phyloP scores from a whole-genome alignment of 2,113 vertebrate species.

The Protobothrops flavoviridis region DNA sequence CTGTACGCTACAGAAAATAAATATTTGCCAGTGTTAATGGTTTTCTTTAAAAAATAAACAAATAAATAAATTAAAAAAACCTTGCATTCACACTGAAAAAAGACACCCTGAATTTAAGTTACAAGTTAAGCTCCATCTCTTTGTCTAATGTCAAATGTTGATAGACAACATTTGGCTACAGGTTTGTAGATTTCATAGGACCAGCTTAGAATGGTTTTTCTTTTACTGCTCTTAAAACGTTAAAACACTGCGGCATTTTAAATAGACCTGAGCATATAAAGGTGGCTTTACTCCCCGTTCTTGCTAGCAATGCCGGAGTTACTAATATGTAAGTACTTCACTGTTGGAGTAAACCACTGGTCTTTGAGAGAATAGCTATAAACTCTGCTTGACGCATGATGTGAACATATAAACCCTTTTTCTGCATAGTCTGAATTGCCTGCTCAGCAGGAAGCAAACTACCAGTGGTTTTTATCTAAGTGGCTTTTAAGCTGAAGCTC shows the following conservation, averaged over 20 bases:
- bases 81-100: not conserved
- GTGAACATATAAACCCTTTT: not conserved
- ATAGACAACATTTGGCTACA: not conserved
- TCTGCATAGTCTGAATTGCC: not conserved
- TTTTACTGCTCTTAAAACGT: not conserved
- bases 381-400: not conserved
- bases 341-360: not conserved
- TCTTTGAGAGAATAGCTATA: constrained; percentile 6
- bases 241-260: not conserved
- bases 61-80: not conserved
- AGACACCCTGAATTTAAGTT: not conserved
- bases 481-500: not conserved
- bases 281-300: not conserved
- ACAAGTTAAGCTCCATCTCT: not conserved
- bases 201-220: not conserved
- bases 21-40: not conserved
- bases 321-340: not conserved
- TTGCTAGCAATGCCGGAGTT: not conserved
- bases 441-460: not conserved
- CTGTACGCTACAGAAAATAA: not conserved
- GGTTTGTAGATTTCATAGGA: not conserved
- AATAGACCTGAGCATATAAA: not conserved
- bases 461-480: not conserved
- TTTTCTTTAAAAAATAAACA: not conserved
- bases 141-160: not conserved